Percentiles rank a stretch among this genome's conserved stretches.
These are phyloP conservation scores for Pasiphila rectangulata DNA, from an alignment of 2,888 invertebrate species.

Conservation along the genomic window DNA sequence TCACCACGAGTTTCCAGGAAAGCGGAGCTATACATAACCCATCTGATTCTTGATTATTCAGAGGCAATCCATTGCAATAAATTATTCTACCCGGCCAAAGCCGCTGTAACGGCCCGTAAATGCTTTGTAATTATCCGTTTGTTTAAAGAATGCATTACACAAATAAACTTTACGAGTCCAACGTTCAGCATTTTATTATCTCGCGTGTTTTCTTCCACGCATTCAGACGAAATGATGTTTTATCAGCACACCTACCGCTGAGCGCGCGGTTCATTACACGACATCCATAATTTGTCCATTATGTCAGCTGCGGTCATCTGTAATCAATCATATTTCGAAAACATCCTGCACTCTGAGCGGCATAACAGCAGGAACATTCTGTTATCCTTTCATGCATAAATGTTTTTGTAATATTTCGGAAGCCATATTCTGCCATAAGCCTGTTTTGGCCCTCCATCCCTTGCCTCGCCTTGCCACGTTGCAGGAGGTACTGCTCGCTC, in stretches of 20 bases:
- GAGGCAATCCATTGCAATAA: constrained; percentile 52
- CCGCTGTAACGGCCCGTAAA: constrained; percentile 58
- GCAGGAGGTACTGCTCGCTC: constrained; percentile 43
- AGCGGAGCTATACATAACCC: constrained; percentile 32
- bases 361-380: constrained; percentile 63
- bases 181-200: constrained; percentile 75
- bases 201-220: constrained; percentile 68
- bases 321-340: constrained; percentile 53
- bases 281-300: constrained; percentile 60
- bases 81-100: constrained; percentile 56
- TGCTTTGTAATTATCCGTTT: constrained; percentile 71
- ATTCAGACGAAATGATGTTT: constrained; percentile 52
- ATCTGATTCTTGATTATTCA: constrained; percentile 51
- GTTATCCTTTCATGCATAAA: constrained; percentile 77
- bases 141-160: constrained; percentile 74
- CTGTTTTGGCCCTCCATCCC: constrained; percentile 45
- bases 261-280: constrained; percentile 48
- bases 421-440: constrained; percentile 63
- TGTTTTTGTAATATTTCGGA: constrained; percentile 74
- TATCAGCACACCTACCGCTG: constrained; percentile 52
- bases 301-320: constrained; percentile 43
- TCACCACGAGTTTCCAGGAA: constrained; percentile 30
- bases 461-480: constrained; percentile 49
- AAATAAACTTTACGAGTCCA: constrained; percentile 77
- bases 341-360: constrained; percentile 59